A percentile compares a stretch with the other conserved stretches of the same genome.
These are phyloP conservation scores for Callopanchax toddi DNA, from an alignment of 2,113 vertebrate genomes.

Conservation along the genomic window DNA sequence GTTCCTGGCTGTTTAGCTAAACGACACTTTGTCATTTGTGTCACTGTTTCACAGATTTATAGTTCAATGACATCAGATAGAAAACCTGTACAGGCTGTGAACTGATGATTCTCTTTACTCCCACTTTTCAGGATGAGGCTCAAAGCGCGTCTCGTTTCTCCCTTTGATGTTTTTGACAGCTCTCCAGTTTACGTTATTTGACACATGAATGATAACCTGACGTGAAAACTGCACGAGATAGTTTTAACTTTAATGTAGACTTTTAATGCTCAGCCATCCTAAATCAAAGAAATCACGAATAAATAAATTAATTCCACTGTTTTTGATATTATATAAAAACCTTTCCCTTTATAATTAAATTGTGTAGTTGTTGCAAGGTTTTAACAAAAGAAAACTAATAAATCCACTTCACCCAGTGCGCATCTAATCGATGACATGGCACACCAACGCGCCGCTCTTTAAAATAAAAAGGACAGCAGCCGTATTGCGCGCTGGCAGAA, in stretches of 20 bases:
- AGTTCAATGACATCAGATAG: constrained; percentile 11
- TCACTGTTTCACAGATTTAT: constrained; percentile 10
- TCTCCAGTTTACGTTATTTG: constrained; percentile 19
- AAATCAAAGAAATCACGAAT: no score
- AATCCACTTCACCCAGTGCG: constrained; percentile 15
- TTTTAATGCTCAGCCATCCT: no score
- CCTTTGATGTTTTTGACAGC: constrained; percentile 23
- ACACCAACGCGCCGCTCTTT: constrained; percentile 15
- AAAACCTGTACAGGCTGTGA: constrained; percentile 18
- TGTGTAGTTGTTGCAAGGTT: background rate
- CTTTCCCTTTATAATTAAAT: no score
- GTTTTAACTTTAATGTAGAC: no score
- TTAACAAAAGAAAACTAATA: background rate
- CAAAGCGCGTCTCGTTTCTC: constrained; percentile 39
- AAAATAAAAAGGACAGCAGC: constrained; percentile 37
- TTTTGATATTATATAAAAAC: no score
- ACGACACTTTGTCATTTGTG: constrained; percentile 18
- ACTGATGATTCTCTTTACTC: constrained; percentile 22
- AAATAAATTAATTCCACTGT: no score
- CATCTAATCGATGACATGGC: constrained; percentile 13
- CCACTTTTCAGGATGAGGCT: constrained; percentile 20
- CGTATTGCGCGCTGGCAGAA: constrained; percentile 53
- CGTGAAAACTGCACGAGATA: constrained; percentile 11
- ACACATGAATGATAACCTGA: constrained; percentile 39
- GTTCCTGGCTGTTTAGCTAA: constrained; percentile 23